phyloP scores from a whole-genome alignment of 2,888 invertebrate species.

The Tipula confusa region DNA sequence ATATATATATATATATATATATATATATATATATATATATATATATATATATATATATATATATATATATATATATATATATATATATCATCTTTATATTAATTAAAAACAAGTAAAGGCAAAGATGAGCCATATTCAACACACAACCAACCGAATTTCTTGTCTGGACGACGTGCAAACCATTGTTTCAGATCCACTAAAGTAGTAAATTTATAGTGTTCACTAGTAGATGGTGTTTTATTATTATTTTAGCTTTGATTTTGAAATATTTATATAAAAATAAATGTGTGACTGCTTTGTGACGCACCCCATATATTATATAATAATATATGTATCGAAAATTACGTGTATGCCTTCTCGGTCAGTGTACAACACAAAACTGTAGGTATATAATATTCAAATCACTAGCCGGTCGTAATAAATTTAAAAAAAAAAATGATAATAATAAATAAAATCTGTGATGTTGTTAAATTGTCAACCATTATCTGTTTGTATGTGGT shows the following conservation, averaged over 20 bases:
- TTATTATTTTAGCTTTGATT: constrained; percentile 16
- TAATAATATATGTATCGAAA: not conserved
- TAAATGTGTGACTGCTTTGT: not conserved
- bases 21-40: no score
- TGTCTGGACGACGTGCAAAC: not conserved
- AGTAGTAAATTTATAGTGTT: not conserved
- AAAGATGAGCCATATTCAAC: not conserved
- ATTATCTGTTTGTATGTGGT: constrained; percentile 14
- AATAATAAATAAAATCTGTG: not conserved
- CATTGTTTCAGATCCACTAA: not conserved
- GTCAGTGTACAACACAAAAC: not conserved
- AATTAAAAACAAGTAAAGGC: not conserved
- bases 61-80: no score
- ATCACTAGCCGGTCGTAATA: not conserved
- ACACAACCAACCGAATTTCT: not conserved
- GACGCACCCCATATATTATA: not conserved
- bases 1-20: no score
- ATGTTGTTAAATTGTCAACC: not conserved
- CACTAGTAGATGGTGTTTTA: constrained; percentile 12
- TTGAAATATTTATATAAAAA: not conserved
- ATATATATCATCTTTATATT: not conserved
- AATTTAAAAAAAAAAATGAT: constrained; percentile 35
- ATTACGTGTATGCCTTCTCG: no score
- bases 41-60: no score
- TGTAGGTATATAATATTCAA: constrained; percentile 12